Conservation (phyloP, 2,797 vertebrate genomes). For the Benthosema pterotum region DNA sequence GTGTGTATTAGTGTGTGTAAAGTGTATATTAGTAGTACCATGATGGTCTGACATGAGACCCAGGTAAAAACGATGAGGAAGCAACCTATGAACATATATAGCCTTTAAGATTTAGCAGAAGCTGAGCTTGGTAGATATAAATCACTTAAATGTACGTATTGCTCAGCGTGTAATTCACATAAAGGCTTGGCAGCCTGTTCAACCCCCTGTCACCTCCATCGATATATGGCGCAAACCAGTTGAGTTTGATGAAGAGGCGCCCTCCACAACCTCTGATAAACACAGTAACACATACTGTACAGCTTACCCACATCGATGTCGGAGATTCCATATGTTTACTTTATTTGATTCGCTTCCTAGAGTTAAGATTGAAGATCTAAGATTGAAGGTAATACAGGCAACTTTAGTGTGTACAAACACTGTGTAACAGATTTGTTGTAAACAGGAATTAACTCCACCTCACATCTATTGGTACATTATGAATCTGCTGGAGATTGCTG, state of each 20-base stretch:
- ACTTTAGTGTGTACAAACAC: no score
- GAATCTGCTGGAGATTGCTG: no score
- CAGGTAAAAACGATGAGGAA: slow-evolving; percentile 56
- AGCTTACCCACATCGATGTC: slow-evolving; percentile 9
- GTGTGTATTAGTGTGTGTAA: background rate
- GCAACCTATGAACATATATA: slow-evolving; percentile 38
- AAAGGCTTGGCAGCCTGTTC: slow-evolving; percentile 30
- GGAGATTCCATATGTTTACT: slow-evolving; percentile 31
- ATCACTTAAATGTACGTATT: slow-evolving; percentile 35
- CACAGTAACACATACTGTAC: slow-evolving; percentile 13
- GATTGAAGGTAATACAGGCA: no score
- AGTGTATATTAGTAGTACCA: background rate
- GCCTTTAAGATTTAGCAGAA: slow-evolving; percentile 24
- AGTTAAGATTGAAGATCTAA: no score
- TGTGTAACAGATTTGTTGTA: no score
- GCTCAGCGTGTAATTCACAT: no score
- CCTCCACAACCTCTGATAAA: slow-evolving; percentile 35
- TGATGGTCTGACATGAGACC: slow-evolving; percentile 5
- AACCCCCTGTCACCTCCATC: slow-evolving; percentile 20
- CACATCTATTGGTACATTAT: no score
- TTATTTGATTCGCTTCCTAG: slow-evolving; percentile 15
- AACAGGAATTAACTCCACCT: no score
- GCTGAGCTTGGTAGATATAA: slow-evolving; percentile 44
- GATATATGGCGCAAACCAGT: slow-evolving; percentile 45
- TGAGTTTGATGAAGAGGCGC: slow-evolving; percentile 13